Evolutionary conservation across 2,797 vertebrate genomes (phyloP), one percentile per base, ranked within the genome.

Genomic region (Rousettus madagascariensis): DNA sequence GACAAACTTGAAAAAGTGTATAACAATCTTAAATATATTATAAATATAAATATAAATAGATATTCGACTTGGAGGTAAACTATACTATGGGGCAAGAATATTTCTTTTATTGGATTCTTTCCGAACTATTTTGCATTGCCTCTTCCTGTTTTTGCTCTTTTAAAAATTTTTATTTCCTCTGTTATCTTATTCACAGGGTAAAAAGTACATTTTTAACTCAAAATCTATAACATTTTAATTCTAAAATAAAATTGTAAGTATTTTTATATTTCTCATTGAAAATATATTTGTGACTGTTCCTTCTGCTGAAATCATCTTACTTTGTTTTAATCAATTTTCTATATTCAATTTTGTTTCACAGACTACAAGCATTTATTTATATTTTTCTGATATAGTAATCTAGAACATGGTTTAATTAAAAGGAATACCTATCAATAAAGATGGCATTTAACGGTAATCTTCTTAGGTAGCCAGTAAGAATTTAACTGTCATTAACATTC

Each of bases 301-400:
- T 74, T 78, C 49, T 93, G 24, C 33, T 41, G 11, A 78, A 88
- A 66, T 26, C 8, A 33, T 65, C 16, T 90, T 86, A n/a, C 38
- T 89, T 63, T 57, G 6, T 59, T 77, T 75, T 83, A 57, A 83
- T 92, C 6, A 72, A 8, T 63, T 94, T 96, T 91, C 69, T 20
- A 66, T 63, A 43, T 53, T 92, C 3, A n/a, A 1, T 66, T 63
- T 82, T 90, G 4, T 78, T 83, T 5, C 36, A 28, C 24, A 85
- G 65, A 69, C 49, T 11, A 66, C 20, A 90, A 63, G 26, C 30
- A 30, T 16, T 33, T 49, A 12, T 49, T 75, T 79, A 33, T 33
- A 33, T 33, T 63, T 80, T 90, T 77, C 41, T 63, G 36, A 59
- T 43, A 57, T 36, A 71, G 5, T 72, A 55, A 72, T 68, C 28